Base-by-base conservation (phyloP, 2,797 vertebrate species). In the Muraenolepis orangiensis region DNA sequence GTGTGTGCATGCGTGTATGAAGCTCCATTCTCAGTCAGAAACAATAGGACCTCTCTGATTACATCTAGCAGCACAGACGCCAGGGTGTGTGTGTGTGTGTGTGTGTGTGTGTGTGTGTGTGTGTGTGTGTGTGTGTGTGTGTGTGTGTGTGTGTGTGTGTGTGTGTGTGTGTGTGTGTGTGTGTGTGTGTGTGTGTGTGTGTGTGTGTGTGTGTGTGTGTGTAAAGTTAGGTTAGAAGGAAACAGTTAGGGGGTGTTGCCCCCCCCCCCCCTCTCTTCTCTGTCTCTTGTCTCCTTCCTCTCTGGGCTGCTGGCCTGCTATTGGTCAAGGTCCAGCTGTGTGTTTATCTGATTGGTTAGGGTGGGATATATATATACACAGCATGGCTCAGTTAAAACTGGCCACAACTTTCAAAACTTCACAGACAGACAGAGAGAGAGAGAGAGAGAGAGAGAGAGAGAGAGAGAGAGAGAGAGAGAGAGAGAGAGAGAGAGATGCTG, bases 331-430 rank as follows among this genome's bases (percentile, higher is more conserved):
- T 72, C 20, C 67, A n/a, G 80, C 81, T 71, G 29, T 83, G 76
- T 86, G 80, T 87, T 85, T 80, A 79, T 79, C 70, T 93, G 94
- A 95, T 95, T 95, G 95, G 95, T 92, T 89, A 88, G 87, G 84
- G 85, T 81, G 85, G 89, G 82, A 87, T 95, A 95, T 95, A 95
- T 95, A 95, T 94, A 95, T 92, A 94, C 93, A 91, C 88, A 87
- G 88, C 84, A 81, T 90, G 90, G 91, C 88, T 91, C 79, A 87
- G 88, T 91, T 84, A 91, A 91, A 81, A 88, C 91, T 91, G 88
- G 91, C 93, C 92, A 94, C 92, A 94, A 93, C 90, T 90, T 93
- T 93, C 81, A 88, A 92, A 93, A 90, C 82, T 89, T 86, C 89
- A 90, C 81, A 84, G 83, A 86, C 78, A 85, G 83, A 68, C 28